Base-by-base conservation (phyloP, 1,140 invertebrate species). In the Tribolium madens region DNA sequence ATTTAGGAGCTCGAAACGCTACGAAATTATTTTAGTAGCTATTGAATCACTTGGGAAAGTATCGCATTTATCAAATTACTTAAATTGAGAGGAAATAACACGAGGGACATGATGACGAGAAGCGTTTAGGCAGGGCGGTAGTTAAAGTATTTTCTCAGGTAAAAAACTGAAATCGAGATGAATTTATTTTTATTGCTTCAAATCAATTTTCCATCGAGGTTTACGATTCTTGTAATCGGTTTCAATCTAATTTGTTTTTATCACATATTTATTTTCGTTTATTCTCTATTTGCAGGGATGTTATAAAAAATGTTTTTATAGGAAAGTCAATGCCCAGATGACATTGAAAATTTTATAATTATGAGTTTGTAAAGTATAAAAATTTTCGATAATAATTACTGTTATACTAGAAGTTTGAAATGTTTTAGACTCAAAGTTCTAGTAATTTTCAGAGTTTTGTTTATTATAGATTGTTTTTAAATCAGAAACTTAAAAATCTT, bases 181-280 rank as follows among this genome's bases (percentile, higher is more conserved):
- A 9, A n/a, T 42, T 42, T 42, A 9, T 42, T 42, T 26, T 26
- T 26, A 26, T 26, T 26, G 21, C 21, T 4, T 26, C 21, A 26
- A 26, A 26, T 26, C 21, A 18, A 53, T 53, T n/a, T 12, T 18
- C 50, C 18, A 9, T 53, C 50, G 18, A 17, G 14, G 14, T 18
- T 53, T 53, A 53, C 9, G 14, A 15, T 9, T 53, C 15, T 9
- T 18, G 50, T 17, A 53, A 53, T 7, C 50, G 18, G n/a, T 18
- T 53, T 17, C 14, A 15, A 53, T 17, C 18, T 15, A 53, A 18
- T 12, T 53, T 13, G 18, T 53, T 53, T 53, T 53, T 53, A 53
- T 53, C 14, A 53, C 14, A 53, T 18, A 18, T 53, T 17, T 52
- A 21, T 10, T 73, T 73, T 50, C 15, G 42, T 52, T 36, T 5